Percentiles rank a stretch among this genome's conserved stretches.
phyloP scores from a whole-genome alignment of 1,140 invertebrate genomes.

The Cyclina sinensis region DNA sequence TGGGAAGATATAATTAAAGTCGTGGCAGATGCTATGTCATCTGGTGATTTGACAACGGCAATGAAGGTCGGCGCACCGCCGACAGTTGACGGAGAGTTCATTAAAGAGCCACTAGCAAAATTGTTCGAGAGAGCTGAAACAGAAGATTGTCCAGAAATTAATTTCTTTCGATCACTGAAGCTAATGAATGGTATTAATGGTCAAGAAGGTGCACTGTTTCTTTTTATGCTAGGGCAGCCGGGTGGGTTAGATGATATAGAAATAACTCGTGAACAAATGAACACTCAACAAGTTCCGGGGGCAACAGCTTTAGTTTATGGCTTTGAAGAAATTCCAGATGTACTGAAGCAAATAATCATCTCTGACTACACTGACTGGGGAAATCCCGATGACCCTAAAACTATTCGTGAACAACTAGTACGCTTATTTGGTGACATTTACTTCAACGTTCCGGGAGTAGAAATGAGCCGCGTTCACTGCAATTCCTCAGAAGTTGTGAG shows the following conservation, averaged over 20 bases:
- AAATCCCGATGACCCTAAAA: conserved; percentile 23
- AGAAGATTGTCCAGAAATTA: neutral
- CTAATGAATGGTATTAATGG: conserved; percentile 43
- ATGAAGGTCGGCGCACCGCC: conserved; percentile 6
- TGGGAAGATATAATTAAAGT: neutral
- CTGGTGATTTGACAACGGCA: neutral
- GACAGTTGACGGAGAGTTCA: conserved; percentile 49
- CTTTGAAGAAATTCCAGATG: conserved; percentile 18
- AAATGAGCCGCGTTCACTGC: conserved; percentile 37
- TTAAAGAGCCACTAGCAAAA: neutral
- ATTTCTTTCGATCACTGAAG: conserved; percentile 51
- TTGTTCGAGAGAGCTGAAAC: conserved; percentile 1
- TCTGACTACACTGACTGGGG: conserved; percentile 46
- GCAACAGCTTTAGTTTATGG: neutral
- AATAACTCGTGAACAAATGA: conserved; percentile 13
- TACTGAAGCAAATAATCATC: conserved; percentile 26
- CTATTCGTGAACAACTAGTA: neutral
- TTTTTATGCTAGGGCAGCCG: neutral
- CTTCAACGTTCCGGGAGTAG: conserved; percentile 37
- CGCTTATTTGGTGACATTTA: conserved; percentile 4
- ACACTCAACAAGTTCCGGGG: conserved; percentile 26
- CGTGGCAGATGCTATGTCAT: neutral
- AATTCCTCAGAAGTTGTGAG: conserved; percentile 12
- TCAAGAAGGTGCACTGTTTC: conserved; percentile 49
- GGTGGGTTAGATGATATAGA: neutral